A percentile compares a stretch with the other conserved stretches of the same genome.
Evolutionary conservation across 2,888 invertebrate species (phyloP).

Genomic region (Caprella mutica): DNA sequence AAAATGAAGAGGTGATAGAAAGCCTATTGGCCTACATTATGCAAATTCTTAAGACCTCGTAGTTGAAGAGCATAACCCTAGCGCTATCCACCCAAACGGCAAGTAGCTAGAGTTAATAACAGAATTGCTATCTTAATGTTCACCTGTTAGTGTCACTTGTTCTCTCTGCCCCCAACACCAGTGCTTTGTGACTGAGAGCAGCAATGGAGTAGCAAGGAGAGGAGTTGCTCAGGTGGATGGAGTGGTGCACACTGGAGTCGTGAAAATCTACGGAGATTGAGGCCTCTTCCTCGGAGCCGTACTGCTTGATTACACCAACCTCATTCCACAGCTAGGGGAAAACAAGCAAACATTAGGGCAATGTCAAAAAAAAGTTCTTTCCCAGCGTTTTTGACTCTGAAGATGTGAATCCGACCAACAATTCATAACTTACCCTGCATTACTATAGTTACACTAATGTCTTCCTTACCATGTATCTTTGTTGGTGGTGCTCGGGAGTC

Average conservation of each 20-base stretch:
- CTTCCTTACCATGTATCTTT: slow-evolving; percentile 53
- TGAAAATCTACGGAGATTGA: slow-evolving; percentile 92
- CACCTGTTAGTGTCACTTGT: slow-evolving; percentile 43
- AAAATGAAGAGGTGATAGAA: no score
- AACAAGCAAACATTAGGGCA: no score
- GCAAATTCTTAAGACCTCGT: no score
- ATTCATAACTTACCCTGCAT: slow-evolving; percentile 36
- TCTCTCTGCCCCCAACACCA: slow-evolving; percentile 58
- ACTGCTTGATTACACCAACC: slow-evolving; percentile 76
- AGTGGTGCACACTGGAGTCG: slow-evolving; percentile 75
- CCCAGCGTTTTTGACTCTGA: slow-evolving; percentile 4
- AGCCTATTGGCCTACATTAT: no score
- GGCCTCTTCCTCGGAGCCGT: slow-evolving; percentile 60
- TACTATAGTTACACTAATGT: not conserved
- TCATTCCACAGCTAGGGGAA: slow-evolving; percentile 65
- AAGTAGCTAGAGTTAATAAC: no score
- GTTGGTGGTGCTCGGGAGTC: slow-evolving; percentile 68
- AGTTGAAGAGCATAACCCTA: no score
- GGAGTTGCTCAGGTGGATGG: slow-evolving; percentile 71
- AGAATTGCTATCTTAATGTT: no score
- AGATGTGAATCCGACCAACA: slow-evolving; percentile 18
- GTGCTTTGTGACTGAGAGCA: slow-evolving; percentile 64
- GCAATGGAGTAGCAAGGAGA: slow-evolving; percentile 75
- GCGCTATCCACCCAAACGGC: no score
- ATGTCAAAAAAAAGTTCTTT: slow-evolving; percentile 18